These are phyloP conservation scores for Sebastes trivittatus DNA, from an alignment of 2,797 vertebrate genomes.

Conservation along the genomic window DNA sequence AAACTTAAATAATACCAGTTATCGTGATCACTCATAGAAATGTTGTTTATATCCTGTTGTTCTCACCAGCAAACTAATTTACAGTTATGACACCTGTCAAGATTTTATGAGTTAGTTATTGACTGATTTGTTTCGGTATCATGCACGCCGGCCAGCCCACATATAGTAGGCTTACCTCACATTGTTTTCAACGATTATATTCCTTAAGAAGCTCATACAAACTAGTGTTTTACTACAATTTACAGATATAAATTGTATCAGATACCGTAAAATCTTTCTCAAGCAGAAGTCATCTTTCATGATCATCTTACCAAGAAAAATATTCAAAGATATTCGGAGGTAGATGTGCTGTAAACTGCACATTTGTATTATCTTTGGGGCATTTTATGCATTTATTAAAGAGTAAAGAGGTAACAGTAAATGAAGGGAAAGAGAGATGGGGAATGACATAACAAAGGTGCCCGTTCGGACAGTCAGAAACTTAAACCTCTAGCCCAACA, in stretches of 20 bases:
- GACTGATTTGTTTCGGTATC: constrained; percentile 14
- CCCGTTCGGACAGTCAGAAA: neutral
- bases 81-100: constrained; percentile 23
- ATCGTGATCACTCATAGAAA: constrained; percentile 8
- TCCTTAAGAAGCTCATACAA: neutral
- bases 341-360: neutral
- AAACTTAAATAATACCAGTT: neutral
- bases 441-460: neutral
- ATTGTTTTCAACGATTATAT: neutral
- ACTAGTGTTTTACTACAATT: neutral
- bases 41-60: constrained; percentile 1
- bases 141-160: neutral
- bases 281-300: neutral
- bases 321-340: neutral
- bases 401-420: neutral
- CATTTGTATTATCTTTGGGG: neutral
- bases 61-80: neutral
- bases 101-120: neutral
- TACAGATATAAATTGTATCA: neutral
- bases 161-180: neutral
- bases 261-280: neutral
- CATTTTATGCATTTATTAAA: neutral
- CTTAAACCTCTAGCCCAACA: neutral
- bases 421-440: neutral
- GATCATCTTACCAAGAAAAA: neutral